A percentile compares a stretch with the other conserved stretches of the same genome.
phyloP scores from a whole-genome alignment of 2,888 invertebrate species.

The Apoderus coryli region DNA sequence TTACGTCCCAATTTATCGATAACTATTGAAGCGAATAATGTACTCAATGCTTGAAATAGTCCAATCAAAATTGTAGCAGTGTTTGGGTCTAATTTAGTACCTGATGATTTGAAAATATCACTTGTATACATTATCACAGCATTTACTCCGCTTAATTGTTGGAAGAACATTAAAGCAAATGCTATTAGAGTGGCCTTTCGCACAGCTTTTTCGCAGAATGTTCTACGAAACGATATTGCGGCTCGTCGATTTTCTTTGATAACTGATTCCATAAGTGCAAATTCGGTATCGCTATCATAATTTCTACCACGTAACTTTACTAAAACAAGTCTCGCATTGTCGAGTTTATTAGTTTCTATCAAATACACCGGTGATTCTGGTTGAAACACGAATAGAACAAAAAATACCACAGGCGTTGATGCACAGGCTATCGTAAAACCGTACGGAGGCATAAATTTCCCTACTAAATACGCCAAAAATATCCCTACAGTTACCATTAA shows the following conservation, averaged over 20 bases:
- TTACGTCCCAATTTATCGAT: slow-evolving; percentile 73
- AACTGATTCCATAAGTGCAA: no score
- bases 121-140: slow-evolving; percentile 70
- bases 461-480: slow-evolving; percentile 58
- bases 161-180: slow-evolving; percentile 75
- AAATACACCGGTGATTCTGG: slow-evolving; percentile 74
- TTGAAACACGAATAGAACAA: slow-evolving; percentile 58
- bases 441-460: slow-evolving; percentile 32
- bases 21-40: slow-evolving; percentile 57
- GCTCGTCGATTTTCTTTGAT: slow-evolving; percentile 20
- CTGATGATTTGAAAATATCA: slow-evolving; percentile 56
- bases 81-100: slow-evolving; percentile 40
- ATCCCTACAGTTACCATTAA: slow-evolving; percentile 75
- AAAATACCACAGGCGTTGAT: slow-evolving; percentile 51
- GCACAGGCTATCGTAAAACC: slow-evolving; percentile 43
- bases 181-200: slow-evolving; percentile 52
- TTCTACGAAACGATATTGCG: slow-evolving; percentile 18
- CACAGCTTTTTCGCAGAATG: slow-evolving; percentile 17
- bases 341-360: slow-evolving; percentile 44
- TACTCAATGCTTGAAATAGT: slow-evolving; percentile 64
- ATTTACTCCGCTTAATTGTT: slow-evolving; percentile 75
- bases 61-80: slow-evolving; percentile 67
- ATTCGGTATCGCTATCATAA: slow-evolving; percentile 51
- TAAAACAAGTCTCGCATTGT: slow-evolving; percentile 54
- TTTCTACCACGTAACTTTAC: slow-evolving; percentile 54